A percentile compares a stretch with the other conserved stretches of the same genome.
These are phyloP conservation scores for Gymnodraco acuticeps DNA, from an alignment of 2,797 vertebrate genomes.

Conservation along the genomic window DNA sequence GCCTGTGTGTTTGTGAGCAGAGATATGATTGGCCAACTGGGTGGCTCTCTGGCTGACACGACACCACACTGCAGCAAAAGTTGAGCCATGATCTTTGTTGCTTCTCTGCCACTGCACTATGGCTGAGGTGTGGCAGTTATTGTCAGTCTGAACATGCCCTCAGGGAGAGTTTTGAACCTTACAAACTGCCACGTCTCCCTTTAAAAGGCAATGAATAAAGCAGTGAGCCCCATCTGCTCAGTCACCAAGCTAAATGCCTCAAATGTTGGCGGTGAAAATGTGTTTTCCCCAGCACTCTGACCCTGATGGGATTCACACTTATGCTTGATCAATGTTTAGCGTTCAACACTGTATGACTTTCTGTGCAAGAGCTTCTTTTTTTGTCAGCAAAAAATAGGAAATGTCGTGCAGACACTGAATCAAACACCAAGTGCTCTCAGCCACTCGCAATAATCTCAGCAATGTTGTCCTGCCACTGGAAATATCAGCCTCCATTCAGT, in stretches of 20 bases:
- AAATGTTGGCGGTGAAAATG: conserved; percentile 27
- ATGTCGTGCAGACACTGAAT: conserved; percentile 33
- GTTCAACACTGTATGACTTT: conserved; percentile 12
- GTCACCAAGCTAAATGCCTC: conserved; percentile 19
- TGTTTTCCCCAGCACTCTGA: conserved; percentile 6
- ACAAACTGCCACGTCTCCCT: conserved; percentile 11
- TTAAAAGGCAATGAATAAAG: conserved; percentile 40
- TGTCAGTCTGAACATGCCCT: conserved; percentile 28
- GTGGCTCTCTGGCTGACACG: neutral
- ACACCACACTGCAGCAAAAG: neutral
- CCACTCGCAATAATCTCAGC: conserved; percentile 60
- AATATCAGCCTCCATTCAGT: conserved; percentile 55
- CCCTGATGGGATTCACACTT: conserved; percentile 36
- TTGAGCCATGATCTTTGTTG: conserved; percentile 1
- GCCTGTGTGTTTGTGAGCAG: neutral
- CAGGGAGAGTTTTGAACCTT: conserved; percentile 25
- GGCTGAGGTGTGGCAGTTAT: conserved; percentile 7
- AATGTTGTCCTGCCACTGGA: conserved; percentile 55
- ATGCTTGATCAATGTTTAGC: conserved; percentile 56
- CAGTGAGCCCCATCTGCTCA: conserved; percentile 40
- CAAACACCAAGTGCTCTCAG: conserved; percentile 40
- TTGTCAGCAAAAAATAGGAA: conserved; percentile 59
- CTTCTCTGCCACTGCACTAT: neutral
- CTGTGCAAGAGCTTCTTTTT: conserved; percentile 29
- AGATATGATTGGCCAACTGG: neutral